phyloP scores from a whole-genome alignment of 2,888 invertebrate species.

The Diarsia brunnea region DNA sequence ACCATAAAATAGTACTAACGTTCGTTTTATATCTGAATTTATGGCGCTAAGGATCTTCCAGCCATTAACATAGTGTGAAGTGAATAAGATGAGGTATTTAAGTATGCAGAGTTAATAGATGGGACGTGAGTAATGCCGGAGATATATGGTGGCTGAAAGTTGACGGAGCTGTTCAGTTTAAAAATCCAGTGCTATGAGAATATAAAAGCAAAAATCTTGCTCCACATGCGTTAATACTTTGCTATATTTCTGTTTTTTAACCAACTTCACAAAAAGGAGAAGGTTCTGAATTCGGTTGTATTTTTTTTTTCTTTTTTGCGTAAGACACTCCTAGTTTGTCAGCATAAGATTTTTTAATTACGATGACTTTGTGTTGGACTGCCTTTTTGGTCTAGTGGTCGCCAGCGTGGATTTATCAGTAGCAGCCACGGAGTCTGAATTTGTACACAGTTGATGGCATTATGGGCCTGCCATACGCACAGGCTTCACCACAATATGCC shows the following conservation, averaged over 20 bases:
- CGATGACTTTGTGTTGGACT: too few relatives aligned
- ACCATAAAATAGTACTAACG: conserved; percentile 79
- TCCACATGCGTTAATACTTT: background rate
- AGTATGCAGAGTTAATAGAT: conserved; percentile 34
- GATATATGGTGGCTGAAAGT: background rate
- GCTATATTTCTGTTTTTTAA: background rate
- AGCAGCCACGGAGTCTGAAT: too few relatives aligned
- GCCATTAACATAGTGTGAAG: conserved; percentile 80
- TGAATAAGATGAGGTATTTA: conserved; percentile 59
- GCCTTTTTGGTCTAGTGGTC: too few relatives aligned
- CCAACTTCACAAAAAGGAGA: too few relatives aligned
- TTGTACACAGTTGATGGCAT: too few relatives aligned
- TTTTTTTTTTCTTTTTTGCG: too few relatives aligned
- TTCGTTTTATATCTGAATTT: conserved; percentile 78
- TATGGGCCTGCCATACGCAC: too few relatives aligned
- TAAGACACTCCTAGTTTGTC: too few relatives aligned
- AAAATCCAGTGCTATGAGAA: background rate
- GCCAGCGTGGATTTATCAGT: too few relatives aligned
- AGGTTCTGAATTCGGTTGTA: too few relatives aligned
- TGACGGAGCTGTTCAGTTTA: background rate
- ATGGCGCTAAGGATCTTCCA: conserved; percentile 75
- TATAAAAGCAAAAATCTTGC: background rate
- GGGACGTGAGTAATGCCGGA: background rate
- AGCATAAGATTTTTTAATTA: background rate
- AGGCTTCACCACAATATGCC: too few relatives aligned